Evolutionary conservation across 2,888 invertebrate species (phyloP).

Genomic region (Pyrrhosoma nymphula): DNA sequence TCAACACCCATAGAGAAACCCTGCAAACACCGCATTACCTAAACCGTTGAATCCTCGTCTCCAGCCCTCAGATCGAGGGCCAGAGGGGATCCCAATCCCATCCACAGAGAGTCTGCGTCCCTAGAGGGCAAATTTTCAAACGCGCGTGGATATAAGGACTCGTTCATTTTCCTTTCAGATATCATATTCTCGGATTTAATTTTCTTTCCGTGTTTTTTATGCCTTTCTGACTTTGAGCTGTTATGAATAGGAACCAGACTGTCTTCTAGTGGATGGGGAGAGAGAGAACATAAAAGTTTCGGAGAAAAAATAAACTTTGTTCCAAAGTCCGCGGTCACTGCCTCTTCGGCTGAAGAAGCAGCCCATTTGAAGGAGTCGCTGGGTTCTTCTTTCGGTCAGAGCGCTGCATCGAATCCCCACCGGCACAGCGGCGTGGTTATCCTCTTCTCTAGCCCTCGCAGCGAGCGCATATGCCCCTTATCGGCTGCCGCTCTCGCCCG

Average conservation of each 20-base stretch:
- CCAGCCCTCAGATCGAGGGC: neutral
- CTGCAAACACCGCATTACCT: neutral
- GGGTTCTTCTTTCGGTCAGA: neutral
- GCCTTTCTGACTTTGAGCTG: neutral
- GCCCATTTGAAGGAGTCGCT: slow-evolving; percentile 16
- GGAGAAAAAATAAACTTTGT: neutral
- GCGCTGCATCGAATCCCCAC: neutral
- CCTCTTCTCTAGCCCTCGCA: neutral
- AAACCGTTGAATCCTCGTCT: neutral
- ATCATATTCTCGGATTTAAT: neutral
- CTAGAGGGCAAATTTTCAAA: neutral
- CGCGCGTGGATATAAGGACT: neutral
- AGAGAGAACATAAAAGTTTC: neutral
- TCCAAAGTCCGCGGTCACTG: neutral
- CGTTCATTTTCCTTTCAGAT: neutral
- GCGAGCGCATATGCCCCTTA: neutral
- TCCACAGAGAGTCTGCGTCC: neutral
- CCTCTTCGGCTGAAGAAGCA: neutral
- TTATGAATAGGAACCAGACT: neutral
- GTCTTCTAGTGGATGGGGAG: neutral
- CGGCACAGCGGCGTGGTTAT: neutral
- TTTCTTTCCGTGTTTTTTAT: neutral
- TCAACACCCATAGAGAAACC: neutral
- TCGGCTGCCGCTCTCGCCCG: neutral
- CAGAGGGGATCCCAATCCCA: neutral